These are phyloP conservation scores for Plutomurus gul DNA, from an alignment of 1,140 invertebrate genomes.

Conservation along the genomic window DNA sequence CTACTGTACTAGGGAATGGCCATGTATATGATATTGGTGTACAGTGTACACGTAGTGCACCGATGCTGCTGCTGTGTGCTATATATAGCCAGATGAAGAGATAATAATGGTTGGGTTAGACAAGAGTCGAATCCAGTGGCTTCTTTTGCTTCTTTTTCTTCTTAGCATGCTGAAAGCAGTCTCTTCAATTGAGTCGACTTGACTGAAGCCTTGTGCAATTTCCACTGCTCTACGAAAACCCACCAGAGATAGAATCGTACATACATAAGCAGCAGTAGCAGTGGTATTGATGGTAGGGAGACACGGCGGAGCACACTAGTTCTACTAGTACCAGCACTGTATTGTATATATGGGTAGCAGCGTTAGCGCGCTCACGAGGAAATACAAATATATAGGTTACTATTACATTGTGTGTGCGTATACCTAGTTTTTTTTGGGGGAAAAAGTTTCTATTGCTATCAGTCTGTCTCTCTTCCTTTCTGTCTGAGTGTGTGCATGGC, in stretches of 20 bases:
- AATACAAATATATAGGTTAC: slow-evolving; percentile 26
- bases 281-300: no score
- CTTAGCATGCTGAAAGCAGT: no score
- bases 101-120: slow-evolving; percentile 27
- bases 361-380: not conserved
- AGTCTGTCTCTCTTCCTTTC: not conserved
- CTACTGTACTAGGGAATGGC: not conserved
- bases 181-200: not conserved
- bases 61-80: not conserved
- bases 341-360: no score
- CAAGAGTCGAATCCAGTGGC: not conserved
- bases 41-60: not conserved
- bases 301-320: no score
- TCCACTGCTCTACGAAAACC: no score
- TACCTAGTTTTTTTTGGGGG: no score
- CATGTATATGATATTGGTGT: no score
- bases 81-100: slow-evolving; percentile 26
- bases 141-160: not conserved
- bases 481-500: not conserved
- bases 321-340: no score
- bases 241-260: no score
- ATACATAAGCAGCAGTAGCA: no score
- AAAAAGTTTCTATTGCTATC: no score
- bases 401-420: slow-evolving; percentile 7
- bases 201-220: no score